Conservation (phyloP, 1,140 invertebrate species). For the Cyrtorhinus lividipennis region DNA sequence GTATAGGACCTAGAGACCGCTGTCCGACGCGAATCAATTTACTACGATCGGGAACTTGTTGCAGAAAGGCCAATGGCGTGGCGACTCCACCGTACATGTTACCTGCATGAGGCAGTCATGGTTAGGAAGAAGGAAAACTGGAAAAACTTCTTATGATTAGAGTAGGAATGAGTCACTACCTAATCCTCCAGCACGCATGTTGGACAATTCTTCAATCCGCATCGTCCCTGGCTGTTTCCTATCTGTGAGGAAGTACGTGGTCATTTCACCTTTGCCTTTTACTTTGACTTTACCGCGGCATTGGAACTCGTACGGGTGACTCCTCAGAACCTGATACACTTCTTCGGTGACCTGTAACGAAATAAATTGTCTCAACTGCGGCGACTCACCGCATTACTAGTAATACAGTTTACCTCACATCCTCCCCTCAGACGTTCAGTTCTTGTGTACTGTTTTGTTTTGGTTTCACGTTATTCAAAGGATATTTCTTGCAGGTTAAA, state of each 20-base stretch:
- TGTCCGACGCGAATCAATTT: conserved; percentile 29
- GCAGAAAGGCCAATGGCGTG: conserved; percentile 48
- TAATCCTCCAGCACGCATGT: conserved; percentile 20
- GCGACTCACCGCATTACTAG: neutral
- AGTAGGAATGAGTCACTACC: neutral
- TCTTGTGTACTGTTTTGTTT: too few relatives aligned
- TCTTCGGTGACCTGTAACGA: conserved; percentile 56
- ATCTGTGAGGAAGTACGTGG: conserved; percentile 74
- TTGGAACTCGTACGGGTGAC: conserved; percentile 58
- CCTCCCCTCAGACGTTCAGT: too few relatives aligned
- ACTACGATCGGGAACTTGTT: conserved; percentile 33
- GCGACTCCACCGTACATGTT: conserved; percentile 50
- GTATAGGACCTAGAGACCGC: conserved; percentile 28
- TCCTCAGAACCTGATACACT: conserved; percentile 53
- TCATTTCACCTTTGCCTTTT: conserved; percentile 88
- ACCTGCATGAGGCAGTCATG: conserved; percentile 21
- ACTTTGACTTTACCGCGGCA: conserved; percentile 78
- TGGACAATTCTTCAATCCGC: conserved; percentile 37
- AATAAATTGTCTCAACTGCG: neutral
- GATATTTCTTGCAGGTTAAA: too few relatives aligned
- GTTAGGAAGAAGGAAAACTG: neutral
- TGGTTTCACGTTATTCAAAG: too few relatives aligned
- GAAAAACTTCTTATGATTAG: neutral
- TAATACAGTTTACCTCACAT: neutral
- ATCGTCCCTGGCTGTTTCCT: conserved; percentile 42